A percentile compares a stretch with the other conserved stretches of the same genome.
Evolutionary conservation across 2,888 invertebrate species (phyloP).

Genomic region (Cantharis nigra): DNA sequence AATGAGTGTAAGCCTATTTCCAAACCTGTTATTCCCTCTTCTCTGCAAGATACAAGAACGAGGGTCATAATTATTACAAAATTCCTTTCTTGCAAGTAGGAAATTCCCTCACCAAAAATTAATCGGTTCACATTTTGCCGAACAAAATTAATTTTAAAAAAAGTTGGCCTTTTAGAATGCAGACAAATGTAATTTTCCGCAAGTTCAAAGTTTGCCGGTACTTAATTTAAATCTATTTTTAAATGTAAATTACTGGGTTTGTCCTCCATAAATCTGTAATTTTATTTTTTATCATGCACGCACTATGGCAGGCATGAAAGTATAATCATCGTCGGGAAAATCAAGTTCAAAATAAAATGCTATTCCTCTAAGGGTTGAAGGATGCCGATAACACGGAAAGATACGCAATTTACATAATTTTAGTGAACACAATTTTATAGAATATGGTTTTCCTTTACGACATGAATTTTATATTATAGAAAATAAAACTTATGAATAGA

Average conservation of each 20-base stretch:
- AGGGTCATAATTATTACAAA: conserved; percentile 1
- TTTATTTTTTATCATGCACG: neutral
- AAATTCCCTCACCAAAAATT: neutral
- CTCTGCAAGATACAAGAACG: neutral
- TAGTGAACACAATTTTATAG: neutral
- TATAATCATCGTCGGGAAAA: neutral
- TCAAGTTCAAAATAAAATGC: neutral
- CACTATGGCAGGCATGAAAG: neutral
- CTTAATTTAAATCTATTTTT: neutral
- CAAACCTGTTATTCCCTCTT: neutral
- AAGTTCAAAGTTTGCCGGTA: neutral
- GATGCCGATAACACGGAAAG: neutral
- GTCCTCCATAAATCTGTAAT: neutral
- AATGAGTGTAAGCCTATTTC: conserved; percentile 1
- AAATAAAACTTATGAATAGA: neutral
- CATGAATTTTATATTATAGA: neutral
- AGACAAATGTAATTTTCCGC: too few relatives aligned
- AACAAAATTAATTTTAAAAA: too few relatives aligned
- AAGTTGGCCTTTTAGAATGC: too few relatives aligned
- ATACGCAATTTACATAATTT: neutral
- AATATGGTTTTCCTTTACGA: neutral
- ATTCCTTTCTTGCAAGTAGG: neutral
- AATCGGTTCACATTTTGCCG: neutral
- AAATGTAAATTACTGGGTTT: neutral
- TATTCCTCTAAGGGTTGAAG: neutral